These are phyloP conservation scores for Mnemiopsis leidyi DNA, from an alignment of 37 sponge, comb jelly and placozoan species.

Conservation along the genomic window DNA sequence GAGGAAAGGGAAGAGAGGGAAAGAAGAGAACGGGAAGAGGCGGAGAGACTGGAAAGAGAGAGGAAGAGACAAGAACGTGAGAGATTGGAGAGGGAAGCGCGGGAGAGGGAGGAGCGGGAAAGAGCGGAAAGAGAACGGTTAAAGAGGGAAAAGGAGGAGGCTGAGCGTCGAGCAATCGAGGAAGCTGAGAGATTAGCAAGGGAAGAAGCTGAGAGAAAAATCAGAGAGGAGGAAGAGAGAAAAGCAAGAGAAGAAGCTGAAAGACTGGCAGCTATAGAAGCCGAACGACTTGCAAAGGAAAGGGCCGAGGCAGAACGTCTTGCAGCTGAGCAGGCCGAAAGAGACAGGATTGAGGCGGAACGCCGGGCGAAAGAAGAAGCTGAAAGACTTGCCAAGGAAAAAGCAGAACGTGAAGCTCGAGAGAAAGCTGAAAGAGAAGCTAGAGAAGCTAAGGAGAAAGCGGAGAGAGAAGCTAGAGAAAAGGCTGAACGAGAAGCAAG, in stretches of 20 bases:
- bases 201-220: neutral
- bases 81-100: neutral
- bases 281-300: neutral
- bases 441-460: constrained; percentile 26
- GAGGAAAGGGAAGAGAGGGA: constrained; percentile 18
- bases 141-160: constrained; percentile 37
- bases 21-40: neutral
- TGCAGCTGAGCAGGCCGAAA: neutral
- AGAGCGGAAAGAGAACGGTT: neutral
- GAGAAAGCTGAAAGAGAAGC: constrained; percentile 45
- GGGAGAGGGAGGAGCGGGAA: neutral
- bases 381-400: constrained; percentile 7
- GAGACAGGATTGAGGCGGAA: constrained; percentile 23
- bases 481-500: neutral
- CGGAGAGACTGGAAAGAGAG: neutral
- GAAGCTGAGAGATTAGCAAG: constrained; percentile 1
- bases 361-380: constrained; percentile 8
- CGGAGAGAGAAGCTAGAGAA: neutral
- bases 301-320: constrained; percentile 26
- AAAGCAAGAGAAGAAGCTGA: constrained; percentile 36
- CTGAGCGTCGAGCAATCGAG: neutral
- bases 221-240: neutral
- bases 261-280: neutral
- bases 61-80: neutral
- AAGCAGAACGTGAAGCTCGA: neutral